Base-by-base conservation (phyloP, 2,113 vertebrate genomes). In the Triplophysa siluroides region DNA sequence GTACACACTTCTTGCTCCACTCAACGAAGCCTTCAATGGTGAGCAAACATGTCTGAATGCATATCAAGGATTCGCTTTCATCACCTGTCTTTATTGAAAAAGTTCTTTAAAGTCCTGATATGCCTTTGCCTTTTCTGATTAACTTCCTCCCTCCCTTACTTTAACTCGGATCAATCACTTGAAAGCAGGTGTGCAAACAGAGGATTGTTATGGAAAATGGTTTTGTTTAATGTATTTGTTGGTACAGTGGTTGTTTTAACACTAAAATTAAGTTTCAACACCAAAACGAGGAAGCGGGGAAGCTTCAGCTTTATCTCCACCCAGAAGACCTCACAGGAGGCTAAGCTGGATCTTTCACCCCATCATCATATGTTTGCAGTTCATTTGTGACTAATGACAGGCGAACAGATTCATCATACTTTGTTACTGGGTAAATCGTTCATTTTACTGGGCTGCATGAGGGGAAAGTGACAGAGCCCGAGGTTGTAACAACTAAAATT, bases 1-100 rank as follows among this genome's bases (percentile, higher is more conserved):
- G 29, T 99, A 98, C 82, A 99, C 98, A 12, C 87, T 99, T 13
- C 86, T 99, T 87, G 97, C 93, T 62, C 97, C 97, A 8, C 19
- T 94, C 79, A 98, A 99, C 66, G 68, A 62, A 14, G 98, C 90
- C 63, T 99, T 99, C 87, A 96, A 78, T 77, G 95, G 97, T 99
- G 90, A 70, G 96, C 90, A 61, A 76, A 43, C 33, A 58, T 61
- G 68, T 33, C 47, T 70, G 4, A 9, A 52, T 29, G 4, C 9
- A 3, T n/a, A 54, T 19, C 47, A 19, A 10, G 43, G 38, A 60
- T 45, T 63, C 19, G n/a, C 43, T 60, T 38, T 79, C 24, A 50
- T 82, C 60, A 50, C 66, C 21, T 24, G 24, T 29, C 56, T 63
- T 16, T 21, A 19, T 73, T 52, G 29, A 26, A 61, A 14, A 38